Evolutionary conservation across 2,888 invertebrate species (phyloP), one percentile per base, ranked within the genome.

Genomic region (Dioctria rufipes): DNA sequence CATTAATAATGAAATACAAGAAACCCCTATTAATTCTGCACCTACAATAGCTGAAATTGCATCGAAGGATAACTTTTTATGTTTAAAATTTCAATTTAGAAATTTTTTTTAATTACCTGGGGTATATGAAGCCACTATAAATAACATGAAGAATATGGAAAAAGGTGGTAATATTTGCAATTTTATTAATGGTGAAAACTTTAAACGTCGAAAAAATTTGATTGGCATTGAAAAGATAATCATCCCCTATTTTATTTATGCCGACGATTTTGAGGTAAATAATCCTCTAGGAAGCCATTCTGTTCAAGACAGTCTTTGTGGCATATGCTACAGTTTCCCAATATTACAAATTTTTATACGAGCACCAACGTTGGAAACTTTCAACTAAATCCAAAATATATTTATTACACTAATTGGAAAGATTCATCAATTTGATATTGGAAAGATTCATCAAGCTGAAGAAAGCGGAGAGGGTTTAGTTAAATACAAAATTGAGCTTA

Each of bases 191-290:
- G 51, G 65, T 58, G 54, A 54, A 67, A 25, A 40, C 8, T 67
- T 66, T 67, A 13, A 58, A 60, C 5, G 37, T 6, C 40, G 46
- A 65, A 51, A 69, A 51, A 3, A 60, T 11, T 13, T 3, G 9
- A 11, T 75, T 42, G n/a, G 43, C 6, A n/a, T 42, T 37, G 11
- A 11, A 42, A n/a, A n/a, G 67, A 77, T 77, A n/a, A 9, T 67
- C 4, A 58, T 80, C 9, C 80, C 80, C 25, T 80, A 51, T 54
- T 80, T 80, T 54, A 13, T 80, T 40, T 75, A 75, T 43, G 13
- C 51, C 4, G 75, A 80, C 46, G 60, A n/a, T n/a, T n/a, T n/a
- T n/a, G n/a, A n/a, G n/a, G n/a, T n/a, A n/a, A n/a, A n/a, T n/a
- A n/a, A n/a, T 67, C 54, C 79, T 43, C 37, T 79, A 0, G 79